These are phyloP conservation scores for Rhizoglyphus robini DNA, from an alignment of 1,140 invertebrate species.

Conservation along the genomic window DNA sequence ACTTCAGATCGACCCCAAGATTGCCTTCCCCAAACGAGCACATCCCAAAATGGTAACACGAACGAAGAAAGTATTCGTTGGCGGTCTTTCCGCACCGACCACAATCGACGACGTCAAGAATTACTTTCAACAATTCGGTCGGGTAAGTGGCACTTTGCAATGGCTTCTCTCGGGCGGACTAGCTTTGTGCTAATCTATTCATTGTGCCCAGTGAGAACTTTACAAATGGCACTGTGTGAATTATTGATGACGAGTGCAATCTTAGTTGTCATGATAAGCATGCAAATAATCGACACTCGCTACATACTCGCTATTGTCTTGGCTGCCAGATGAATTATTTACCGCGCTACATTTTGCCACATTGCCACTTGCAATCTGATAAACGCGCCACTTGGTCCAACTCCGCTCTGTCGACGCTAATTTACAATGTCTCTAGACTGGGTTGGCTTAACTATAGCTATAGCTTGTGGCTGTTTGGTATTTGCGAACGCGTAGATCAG, in stretches of 20 bases:
- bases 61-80: constrained; percentile 99
- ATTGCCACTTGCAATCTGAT: no score
- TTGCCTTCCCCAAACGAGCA: constrained; percentile 95
- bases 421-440: no score
- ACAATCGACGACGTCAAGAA: constrained; percentile 99
- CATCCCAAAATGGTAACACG: constrained; percentile 99
- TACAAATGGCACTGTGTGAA: background rate
- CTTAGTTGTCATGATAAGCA: background rate
- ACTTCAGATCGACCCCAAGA: constrained; percentile 97
- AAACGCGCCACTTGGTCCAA: no score
- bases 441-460: no score
- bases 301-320: constrained; percentile 22
- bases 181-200: background rate
- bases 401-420: no score
- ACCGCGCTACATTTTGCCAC: no score
- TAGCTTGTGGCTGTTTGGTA: no score
- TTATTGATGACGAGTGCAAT: constrained; percentile 1
- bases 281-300: constrained; percentile 20
- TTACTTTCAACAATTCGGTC: constrained; percentile 98
- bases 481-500: no score
- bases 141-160: no score
- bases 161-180: background rate
- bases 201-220: background rate
- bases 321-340: no score
- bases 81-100: constrained; percentile 93